These are phyloP conservation scores for Himalopsyche japonica DNA, from an alignment of 2,888 invertebrate genomes.

Conservation along the genomic window DNA sequence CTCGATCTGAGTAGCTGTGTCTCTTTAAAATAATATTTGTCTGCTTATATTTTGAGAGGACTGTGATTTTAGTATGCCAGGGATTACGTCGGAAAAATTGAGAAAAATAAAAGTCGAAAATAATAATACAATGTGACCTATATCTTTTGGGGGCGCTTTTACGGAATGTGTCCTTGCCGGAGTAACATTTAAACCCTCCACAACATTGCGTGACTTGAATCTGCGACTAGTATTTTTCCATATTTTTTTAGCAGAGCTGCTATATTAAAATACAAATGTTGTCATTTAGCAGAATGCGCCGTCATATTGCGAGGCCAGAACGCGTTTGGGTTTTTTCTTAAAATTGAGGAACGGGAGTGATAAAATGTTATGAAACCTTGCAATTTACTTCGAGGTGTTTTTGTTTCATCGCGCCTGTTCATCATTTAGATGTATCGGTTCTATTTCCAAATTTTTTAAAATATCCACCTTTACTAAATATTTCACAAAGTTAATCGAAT, in stretches of 20 bases:
- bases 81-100: background rate
- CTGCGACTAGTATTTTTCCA: constrained; percentile 21
- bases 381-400: background rate
- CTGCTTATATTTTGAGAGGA: background rate
- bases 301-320: constrained; percentile 27
- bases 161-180: constrained; percentile 36
- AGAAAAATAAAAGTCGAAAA: constrained; percentile 13
- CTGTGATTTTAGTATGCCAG: background rate
- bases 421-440: background rate
- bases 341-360: background rate
- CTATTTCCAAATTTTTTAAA: background rate
- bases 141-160: constrained; percentile 26
- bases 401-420: background rate
- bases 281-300: constrained; percentile 39
- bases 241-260: constrained; percentile 31
- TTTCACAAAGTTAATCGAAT: no score
- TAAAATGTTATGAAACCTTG: background rate
- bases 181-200: constrained; percentile 28
- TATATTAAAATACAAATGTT: constrained; percentile 41
- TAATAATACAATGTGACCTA: constrained; percentile 34
- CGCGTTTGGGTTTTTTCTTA: constrained; percentile 13
- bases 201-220: constrained; percentile 36
- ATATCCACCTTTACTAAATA: no score
- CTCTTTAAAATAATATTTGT: background rate
- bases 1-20: no score